Conservation (phyloP, 92 coral and sea anemone genomes). For the Pocillopora meandrina region DNA sequence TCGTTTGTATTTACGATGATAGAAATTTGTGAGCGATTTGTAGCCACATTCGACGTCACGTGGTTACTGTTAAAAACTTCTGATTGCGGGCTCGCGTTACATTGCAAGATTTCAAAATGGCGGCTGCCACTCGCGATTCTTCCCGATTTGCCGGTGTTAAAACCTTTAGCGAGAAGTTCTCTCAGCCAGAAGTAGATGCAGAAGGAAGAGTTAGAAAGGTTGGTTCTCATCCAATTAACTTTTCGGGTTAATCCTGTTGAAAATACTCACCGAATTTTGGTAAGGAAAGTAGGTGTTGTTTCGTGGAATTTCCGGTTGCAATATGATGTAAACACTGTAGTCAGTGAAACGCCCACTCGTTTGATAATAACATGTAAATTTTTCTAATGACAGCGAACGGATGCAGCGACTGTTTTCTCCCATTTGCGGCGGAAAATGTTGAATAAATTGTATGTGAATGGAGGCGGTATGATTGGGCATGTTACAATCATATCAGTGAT, state of each 20-base stretch:
- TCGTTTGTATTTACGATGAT: constrained; percentile 10
- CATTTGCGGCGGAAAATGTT: background rate
- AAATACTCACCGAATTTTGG: background rate
- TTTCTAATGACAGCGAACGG: background rate
- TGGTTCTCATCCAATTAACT: background rate
- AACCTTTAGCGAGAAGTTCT: constrained; percentile 93
- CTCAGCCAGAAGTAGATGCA: constrained; percentile 94
- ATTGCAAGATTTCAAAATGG: constrained; percentile 69
- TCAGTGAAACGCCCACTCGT: background rate
- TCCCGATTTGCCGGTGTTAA: constrained; percentile 98
- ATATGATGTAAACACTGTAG: background rate
- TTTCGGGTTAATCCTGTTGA: background rate
- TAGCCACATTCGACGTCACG: constrained; percentile 25
- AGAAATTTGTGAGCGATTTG: constrained; percentile 21
- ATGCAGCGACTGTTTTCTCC: background rate
- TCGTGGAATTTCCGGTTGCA: constrained; percentile 32
- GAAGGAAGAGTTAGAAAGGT: constrained; percentile 95
- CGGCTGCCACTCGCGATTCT: constrained; percentile 62
- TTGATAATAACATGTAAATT: background rate
- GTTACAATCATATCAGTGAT: too few species aligned
- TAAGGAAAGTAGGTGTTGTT: background rate
- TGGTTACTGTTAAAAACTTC: constrained; percentile 8
- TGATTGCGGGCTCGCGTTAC: constrained; percentile 62
- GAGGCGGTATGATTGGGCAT: background rate
- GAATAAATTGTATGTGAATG: constrained; percentile 11